Evolutionary conservation across 2,113 vertebrate species (phyloP).

Genomic region (Menura novaehollandiae): DNA sequence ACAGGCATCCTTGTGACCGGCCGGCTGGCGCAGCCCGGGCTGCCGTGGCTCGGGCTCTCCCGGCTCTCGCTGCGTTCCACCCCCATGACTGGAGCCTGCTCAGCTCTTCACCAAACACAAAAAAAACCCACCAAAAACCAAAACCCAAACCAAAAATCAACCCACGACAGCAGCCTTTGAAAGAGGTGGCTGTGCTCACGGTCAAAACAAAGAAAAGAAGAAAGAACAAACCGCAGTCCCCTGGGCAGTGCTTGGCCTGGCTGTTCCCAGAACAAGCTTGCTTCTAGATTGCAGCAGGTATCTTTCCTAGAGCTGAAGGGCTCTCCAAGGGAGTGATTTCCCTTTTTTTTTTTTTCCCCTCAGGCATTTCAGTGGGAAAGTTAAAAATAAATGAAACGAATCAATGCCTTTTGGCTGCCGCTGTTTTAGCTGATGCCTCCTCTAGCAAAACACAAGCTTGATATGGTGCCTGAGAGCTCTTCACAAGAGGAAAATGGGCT

Average conservation of each 20-base stretch:
- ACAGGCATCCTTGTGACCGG: background rate
- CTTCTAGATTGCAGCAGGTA: slow-evolving; percentile 13
- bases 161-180: background rate
- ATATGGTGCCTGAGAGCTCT: slow-evolving; percentile 4
- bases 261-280: background rate
- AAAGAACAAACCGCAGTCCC: background rate
- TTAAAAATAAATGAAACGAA: slow-evolving; percentile 46
- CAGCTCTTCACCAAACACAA: background rate
- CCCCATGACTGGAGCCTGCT: background rate
- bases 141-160: background rate
- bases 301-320: background rate
- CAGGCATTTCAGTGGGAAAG: slow-evolving; percentile 15
- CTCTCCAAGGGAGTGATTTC: background rate
- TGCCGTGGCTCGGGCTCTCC: background rate
- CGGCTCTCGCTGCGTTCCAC: fast-evolving
- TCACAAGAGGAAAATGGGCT: background rate
- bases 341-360: background rate
- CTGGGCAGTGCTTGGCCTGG: background rate
- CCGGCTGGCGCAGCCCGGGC: background rate
- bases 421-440: slow-evolving; percentile 15
- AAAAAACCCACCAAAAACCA: fast-evolving
- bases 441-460: background rate
- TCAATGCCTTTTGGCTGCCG: slow-evolving; percentile 13
- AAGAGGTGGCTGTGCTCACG: background rate
- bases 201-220: background rate